phyloP scores from a whole-genome alignment of 2,888 invertebrate species.

The Teleogryllus oceanicus region DNA sequence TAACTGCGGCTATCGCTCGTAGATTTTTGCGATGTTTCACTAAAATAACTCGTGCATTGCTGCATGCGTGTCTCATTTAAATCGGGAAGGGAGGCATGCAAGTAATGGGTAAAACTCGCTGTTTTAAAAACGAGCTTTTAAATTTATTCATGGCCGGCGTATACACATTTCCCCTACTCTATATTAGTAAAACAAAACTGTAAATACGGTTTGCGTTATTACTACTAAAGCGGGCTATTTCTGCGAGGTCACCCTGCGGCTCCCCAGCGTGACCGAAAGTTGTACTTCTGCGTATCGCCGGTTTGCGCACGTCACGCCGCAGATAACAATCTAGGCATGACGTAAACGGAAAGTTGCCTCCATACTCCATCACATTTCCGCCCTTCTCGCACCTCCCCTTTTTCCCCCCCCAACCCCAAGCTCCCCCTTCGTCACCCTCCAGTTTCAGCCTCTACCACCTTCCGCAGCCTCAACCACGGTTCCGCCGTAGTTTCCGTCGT shows the following conservation, averaged over 20 bases:
- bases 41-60: background rate
- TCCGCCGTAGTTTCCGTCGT: too few relatives aligned
- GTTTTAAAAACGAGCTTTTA: background rate
- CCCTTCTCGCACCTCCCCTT: too few relatives aligned
- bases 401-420: too few relatives aligned
- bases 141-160: background rate
- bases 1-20: background rate
- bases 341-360: too few relatives aligned
- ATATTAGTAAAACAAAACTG: slow-evolving; percentile 1
- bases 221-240: too few relatives aligned
- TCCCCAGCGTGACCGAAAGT: background rate
- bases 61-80: background rate
- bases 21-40: background rate
- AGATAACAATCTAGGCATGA: too few relatives aligned
- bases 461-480: too few relatives aligned
- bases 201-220: background rate
- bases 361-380: too few relatives aligned
- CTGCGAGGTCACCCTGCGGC: too few relatives aligned
- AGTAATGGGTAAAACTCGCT: background rate
- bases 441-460: too few relatives aligned
- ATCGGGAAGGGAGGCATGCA: background rate
- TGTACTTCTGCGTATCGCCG: background rate
- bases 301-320: too few relatives aligned
- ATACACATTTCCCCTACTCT: background rate
- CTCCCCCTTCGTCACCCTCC: too few relatives aligned